Evolutionary conservation across 2,888 invertebrate genomes (phyloP), one percentile per base, ranked within the genome.

Genomic region (Eupeodes luniger): DNA sequence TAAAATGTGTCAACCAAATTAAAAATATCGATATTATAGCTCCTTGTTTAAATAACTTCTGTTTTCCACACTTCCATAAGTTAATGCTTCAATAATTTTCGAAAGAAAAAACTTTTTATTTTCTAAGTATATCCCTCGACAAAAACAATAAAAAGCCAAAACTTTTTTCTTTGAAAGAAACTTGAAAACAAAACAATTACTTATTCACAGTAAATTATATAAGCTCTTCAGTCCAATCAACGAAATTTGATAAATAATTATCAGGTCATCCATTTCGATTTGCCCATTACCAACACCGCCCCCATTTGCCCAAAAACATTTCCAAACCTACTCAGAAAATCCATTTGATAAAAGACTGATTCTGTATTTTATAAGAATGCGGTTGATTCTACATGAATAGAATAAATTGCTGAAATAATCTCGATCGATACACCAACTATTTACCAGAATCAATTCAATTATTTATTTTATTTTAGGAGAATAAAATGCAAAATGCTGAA

Each of bases 361-460:
- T 57, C 7, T 10, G 16, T 14, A 27, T 27, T 49, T 1, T 5
- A 27, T 19, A 44, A 10, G 40, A 40, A 53, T 40, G 40, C 40
- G 12, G 14, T 40, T 36, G 6, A 19, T 49, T 66, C 49, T 27
- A 19, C 4, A 53, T 53, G 53, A 69, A 70, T 19, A 70, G 19
- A 70, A 40, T 11, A 40, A 47, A 49, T 53, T 53, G 66, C 14
- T 27, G 34, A 57, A 47, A 47, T 47, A 44, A 40, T 47, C 4
- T 70, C 19, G 12, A 47, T 19, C 47, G 55, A 55, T 44, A 55
- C 5, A 40, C 9, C 5, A 40, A 40, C 40, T 40, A 40, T 40
- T 3, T 9, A 40, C 12, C 12, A 44, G 16, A 44, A 47, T 72
- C 72, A 72, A 72, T 72, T 70, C 40, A 84, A 79, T 69, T 79